Percentiles rank a stretch among this genome's conserved stretches.
Evolutionary conservation across 2,888 invertebrate species (phyloP).

Genomic region (Gandaritis pyraliata): DNA sequence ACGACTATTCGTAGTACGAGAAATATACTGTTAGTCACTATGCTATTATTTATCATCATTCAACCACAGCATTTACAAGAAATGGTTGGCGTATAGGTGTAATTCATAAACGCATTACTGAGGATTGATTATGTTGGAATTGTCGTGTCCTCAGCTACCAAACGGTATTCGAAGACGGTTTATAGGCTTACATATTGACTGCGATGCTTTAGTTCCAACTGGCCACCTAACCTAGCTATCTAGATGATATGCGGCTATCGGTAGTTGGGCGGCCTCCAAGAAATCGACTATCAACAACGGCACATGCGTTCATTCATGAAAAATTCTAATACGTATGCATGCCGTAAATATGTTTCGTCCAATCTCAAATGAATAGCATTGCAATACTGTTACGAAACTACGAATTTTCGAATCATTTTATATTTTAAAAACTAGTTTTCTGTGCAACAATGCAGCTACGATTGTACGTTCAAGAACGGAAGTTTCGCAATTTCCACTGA

Average conservation of each 20-base stretch:
- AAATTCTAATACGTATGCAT: conserved; percentile 41
- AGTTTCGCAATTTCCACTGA: conserved; percentile 15
- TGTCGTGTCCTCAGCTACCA: conserved; percentile 7
- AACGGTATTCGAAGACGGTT: conserved; percentile 12
- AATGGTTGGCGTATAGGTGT: conserved; percentile 4
- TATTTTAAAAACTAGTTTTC: conserved; percentile 11
- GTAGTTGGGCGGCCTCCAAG: conserved; percentile 45
- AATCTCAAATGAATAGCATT: conserved; percentile 25
- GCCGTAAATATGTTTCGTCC: conserved; percentile 31
- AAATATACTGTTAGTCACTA: conserved; percentile 24
- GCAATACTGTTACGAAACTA: conserved; percentile 13
- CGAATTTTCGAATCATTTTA: conserved; percentile 4
- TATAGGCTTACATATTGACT: conserved; percentile 24
- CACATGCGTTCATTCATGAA: conserved; percentile 48
- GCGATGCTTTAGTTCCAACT: conserved; percentile 25
- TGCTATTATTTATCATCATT: conserved; percentile 12
- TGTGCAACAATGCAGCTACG: conserved; percentile 3
- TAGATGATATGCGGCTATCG: conserved; percentile 40
- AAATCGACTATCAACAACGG: conserved; percentile 43
- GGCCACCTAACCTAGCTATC: conserved; percentile 35
- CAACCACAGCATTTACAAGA: neutral
- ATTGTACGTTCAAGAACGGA: conserved; percentile 15
- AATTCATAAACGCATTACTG: conserved; percentile 13
- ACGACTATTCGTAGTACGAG: conserved; percentile 23
- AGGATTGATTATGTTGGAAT: conserved; percentile 10